Base-by-base conservation (phyloP, 2,888 invertebrate species). In the Drosophila barbarae region DNA sequence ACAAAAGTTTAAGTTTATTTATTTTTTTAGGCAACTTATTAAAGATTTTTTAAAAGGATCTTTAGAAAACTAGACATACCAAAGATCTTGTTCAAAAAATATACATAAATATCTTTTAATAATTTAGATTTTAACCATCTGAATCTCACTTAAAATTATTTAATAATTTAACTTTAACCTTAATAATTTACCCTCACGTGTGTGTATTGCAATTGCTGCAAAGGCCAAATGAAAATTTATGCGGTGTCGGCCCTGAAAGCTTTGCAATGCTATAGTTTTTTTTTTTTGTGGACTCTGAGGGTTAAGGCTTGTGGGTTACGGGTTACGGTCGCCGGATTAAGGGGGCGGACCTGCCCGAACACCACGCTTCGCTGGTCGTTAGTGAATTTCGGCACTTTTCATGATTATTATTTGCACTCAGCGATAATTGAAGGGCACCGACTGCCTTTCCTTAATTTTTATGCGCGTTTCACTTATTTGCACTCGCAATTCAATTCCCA, bases 371-470 rank as follows among this genome's bases (percentile, higher is more conserved):
- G 52, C 50, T 71, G 78, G 68, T 77, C 77, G 78, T 77, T 78
- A 76, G 80, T 69, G 55, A 61, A 70, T 68, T 76, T 71, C 72
- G 80, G 72, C 83, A 81, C 85, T 84, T 82, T 82, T 73, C 69
- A 73, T 84, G 83, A 81, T 81, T 81, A 84, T 81, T 81, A 84
- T 81, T 81, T 81, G 85, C 85, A 82, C 81, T 81, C 80, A 76
- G 71, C 73, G 28, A 67, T 82, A 81, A 82, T 81, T 81, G 73
- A 79, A 82, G 80, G 69, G 69, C 81, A 72, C 50, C 26, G 42
- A 41, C 41, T 23, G 41, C 23, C 26, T n/a, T 28, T 72, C 74
- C 63, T 77, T 76, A 78, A 78, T 77, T 82, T 79, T 69, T 67
- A 69, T 79, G 67, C 65, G 74, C 66, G 51, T 72, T 71, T 44